A percentile compares a stretch with the other conserved stretches of the same genome.
phyloP scores from a whole-genome alignment of 1,140 invertebrate genomes.

The Solen grandis region DNA sequence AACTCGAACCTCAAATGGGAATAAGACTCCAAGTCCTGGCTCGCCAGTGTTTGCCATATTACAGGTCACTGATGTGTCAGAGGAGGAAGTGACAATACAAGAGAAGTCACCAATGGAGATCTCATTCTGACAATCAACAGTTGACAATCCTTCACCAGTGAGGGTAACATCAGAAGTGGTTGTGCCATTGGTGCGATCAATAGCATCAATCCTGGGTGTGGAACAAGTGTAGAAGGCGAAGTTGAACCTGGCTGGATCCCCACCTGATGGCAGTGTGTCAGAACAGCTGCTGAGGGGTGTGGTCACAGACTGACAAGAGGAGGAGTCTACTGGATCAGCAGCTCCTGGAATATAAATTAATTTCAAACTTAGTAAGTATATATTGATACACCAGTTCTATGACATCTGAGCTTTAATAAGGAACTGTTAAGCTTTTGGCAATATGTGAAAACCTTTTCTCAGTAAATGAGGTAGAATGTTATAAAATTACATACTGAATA shows the following conservation, averaged over 20 bases:
- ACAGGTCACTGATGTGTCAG: conserved; percentile 24
- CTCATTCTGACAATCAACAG: conserved; percentile 62
- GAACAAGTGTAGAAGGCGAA: conserved; percentile 65
- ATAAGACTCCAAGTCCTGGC: conserved; percentile 51
- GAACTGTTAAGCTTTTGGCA: background rate
- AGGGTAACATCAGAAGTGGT: conserved; percentile 55
- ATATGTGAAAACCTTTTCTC: background rate
- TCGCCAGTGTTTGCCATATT: conserved; percentile 33
- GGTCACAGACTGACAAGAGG: background rate
- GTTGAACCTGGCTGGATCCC: conserved; percentile 53
- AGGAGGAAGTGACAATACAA: conserved; percentile 35
- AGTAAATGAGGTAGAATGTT: background rate
- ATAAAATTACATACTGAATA: background rate
- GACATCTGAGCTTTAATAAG: background rate
- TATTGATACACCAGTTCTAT: background rate
- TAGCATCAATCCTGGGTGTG: conserved; percentile 55
- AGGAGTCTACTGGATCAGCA: background rate
- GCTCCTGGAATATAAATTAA: background rate
- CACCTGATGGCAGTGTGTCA: background rate
- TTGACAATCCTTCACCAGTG: conserved; percentile 62
- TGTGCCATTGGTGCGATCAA: conserved; percentile 59
- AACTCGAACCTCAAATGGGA: conserved; percentile 56
- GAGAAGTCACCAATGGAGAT: conserved; percentile 46
- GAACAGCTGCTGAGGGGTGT: conserved; percentile 15
- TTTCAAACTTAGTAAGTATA: background rate